Evolutionary conservation across 2,888 invertebrate species (phyloP).

Genomic region (Drosophila lacicola): DNA sequence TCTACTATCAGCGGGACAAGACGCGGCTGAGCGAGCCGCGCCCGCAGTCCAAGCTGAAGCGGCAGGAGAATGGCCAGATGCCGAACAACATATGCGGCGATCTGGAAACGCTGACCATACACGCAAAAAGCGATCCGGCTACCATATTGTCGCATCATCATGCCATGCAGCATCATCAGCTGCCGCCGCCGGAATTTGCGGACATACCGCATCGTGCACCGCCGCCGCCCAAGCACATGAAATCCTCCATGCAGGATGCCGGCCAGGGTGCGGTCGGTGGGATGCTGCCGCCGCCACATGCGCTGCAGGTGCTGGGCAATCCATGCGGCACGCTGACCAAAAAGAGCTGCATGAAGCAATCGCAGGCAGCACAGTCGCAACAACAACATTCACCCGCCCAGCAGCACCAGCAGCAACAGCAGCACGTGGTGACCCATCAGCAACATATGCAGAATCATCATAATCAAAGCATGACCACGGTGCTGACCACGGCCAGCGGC

Average conservation of each 20-base stretch:
- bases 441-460: conserved; percentile 84
- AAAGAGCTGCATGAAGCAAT: conserved; percentile 87
- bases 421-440: conserved; percentile 69
- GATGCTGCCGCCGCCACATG: conserved; percentile 90
- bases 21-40: conserved; percentile 89
- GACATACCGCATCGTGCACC: conserved; percentile 92
- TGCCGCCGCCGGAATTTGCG: conserved; percentile 94
- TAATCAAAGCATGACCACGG: conserved; percentile 85
- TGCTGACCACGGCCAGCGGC: conserved; percentile 89
- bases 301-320: conserved; percentile 89
- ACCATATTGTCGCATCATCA: conserved; percentile 91
- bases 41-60: conserved; percentile 88
- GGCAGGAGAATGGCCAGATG: conserved; percentile 94
- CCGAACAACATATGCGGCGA: conserved; percentile 96
- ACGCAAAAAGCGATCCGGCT: conserved; percentile 89
- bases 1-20: conserved; percentile 96
- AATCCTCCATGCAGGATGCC: conserved; percentile 85
- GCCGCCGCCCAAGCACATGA: conserved; percentile 89
- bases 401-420: conserved; percentile 67
- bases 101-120: conserved; percentile 87
- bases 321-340: conserved; percentile 92
- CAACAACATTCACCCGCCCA: conserved; percentile 74
- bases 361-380: conserved; percentile 69
- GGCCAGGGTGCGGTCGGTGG: conserved; percentile 86
- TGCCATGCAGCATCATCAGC: conserved; percentile 91